Evolutionary conservation across 2,888 invertebrate genomes (phyloP), one percentile per base, ranked within the genome.

Genomic region (Andrena hattorfiana): DNA sequence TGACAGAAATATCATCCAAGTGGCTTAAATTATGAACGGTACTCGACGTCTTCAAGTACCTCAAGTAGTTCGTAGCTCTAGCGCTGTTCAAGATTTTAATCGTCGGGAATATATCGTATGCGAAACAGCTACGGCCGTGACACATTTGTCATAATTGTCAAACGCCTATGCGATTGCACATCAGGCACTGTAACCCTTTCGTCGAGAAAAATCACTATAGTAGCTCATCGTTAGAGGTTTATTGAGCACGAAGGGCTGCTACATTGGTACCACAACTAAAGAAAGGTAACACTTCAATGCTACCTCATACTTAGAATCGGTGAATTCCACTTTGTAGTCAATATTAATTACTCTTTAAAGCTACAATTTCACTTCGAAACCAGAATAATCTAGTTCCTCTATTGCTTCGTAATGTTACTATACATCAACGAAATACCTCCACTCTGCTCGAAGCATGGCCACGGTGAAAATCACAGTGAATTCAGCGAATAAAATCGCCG

Each of bases 31-130:
- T n/a, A 16, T 16, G 20, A 54, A 49, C 59, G 20, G 63, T 59
- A 30, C 80, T 79, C 66, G 64, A 54, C 48, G 49, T 54, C 48
- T 51, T 71, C 62, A 20, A 80, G 79, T 78, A 28, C 10, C 32
- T 81, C 77, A n/a, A 73, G 77, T 67, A 62, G 60, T 26, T 48
- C 62, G 32, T 48, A 67, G 68, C 72, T 64, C n/a, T 35, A 8
- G 23, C 10, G 26, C 49, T 59, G 35, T 59, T 72, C 48, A 54
- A 56, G 62, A 63, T 62, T 62, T 42, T 7, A 68, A 56, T 51
- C 73, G 66, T 28, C 20, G 56, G 20, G 13, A 13, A 28, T 48
- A 49, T 32, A 35, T 69, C 54, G 56, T 49, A 49, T 30, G 49
- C 68, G 68, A n/a, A 64, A 51, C 16, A 10, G 10, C 49, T 51